phyloP scores from a whole-genome alignment of 1,140 invertebrate genomes.

The Venturia canescens region DNA sequence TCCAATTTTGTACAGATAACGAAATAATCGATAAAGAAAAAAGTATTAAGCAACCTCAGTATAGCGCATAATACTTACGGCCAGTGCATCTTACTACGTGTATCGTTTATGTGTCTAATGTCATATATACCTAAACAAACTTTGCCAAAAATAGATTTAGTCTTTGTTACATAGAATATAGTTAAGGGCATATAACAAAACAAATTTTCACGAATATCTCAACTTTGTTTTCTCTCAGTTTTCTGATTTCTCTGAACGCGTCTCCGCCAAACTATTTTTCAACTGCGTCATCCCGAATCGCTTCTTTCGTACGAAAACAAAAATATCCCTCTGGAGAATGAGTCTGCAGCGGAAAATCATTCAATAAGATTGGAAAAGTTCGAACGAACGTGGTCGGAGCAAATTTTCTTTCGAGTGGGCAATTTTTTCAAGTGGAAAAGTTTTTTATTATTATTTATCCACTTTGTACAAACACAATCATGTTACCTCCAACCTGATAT shows the following conservation, averaged over 20 bases:
- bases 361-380: neutral
- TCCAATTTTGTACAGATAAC: constrained; percentile 67
- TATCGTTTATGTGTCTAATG: constrained; percentile 72
- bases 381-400: constrained; percentile 47
- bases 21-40: constrained; percentile 62
- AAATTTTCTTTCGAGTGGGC: constrained; percentile 69
- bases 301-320: neutral
- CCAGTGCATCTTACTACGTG: constrained; percentile 75
- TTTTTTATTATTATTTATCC: too few relatives aligned
- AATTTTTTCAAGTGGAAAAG: too few relatives aligned
- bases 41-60: constrained; percentile 68
- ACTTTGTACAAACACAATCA: too few relatives aligned
- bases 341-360: neutral
- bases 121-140: constrained; percentile 77
- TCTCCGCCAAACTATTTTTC: constrained; percentile 29
- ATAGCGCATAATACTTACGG: constrained; percentile 76
- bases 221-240: constrained; percentile 58
- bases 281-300: neutral
- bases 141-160: constrained; percentile 78
- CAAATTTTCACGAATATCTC: constrained; percentile 46
- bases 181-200: constrained; percentile 71
- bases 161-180: constrained; percentile 76
- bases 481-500: too few relatives aligned
- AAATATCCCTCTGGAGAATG: neutral
- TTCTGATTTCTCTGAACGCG: constrained; percentile 48